Base-by-base conservation (phyloP, 2,888 invertebrate species). In the Pyralis farinalis region DNA sequence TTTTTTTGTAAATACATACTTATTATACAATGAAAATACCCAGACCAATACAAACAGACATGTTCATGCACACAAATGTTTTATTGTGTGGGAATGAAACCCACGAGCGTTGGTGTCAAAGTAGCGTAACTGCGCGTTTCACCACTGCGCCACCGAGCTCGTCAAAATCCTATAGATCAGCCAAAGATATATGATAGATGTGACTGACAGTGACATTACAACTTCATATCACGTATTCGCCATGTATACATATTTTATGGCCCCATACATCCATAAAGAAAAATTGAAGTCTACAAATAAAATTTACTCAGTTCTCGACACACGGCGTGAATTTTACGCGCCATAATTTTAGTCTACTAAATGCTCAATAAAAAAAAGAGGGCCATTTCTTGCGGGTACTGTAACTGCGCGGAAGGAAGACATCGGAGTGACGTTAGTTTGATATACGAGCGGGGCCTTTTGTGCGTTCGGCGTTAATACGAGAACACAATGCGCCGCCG, bases 351-450 rank as follows among this genome's bases (percentile, higher is more conserved):
- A 63, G 66, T 71, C 62, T 64, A 71, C 73, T 79, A 78, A 79
- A 77, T 72, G 78, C 77, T 74, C 81, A 82, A 82, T 80, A 85
- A 84, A 84, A 16, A n/a, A 16, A 82, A 80, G 69, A 62, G 67
- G 66, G 64, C 73, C 71, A 65, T 77, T 83, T 80, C 76, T 84
- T 78, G 71, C 66, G 69, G 69, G 68, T 62, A 67, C 71, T 71
- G 77, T 78, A 71, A 67, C 75, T 62, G 47, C 43, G 41, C 39
- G 86, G 86, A 86, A 85, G 86, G 85, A 87, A 87, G 87, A 85
- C 85, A 77, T 82, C 75, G 76, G 76, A 80, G 78, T 84, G 87
- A 86, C 86, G 84, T 84, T 83, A 82, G 85, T 86, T 84, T 88
- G 87, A 88, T 87, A 84, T 86, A 88, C 71, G 87, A 84, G 71